Evolutionary conservation across 2,797 vertebrate genomes (phyloP), one percentile per base, ranked within the genome.

Genomic region (Eospalax fontanierii): DNA sequence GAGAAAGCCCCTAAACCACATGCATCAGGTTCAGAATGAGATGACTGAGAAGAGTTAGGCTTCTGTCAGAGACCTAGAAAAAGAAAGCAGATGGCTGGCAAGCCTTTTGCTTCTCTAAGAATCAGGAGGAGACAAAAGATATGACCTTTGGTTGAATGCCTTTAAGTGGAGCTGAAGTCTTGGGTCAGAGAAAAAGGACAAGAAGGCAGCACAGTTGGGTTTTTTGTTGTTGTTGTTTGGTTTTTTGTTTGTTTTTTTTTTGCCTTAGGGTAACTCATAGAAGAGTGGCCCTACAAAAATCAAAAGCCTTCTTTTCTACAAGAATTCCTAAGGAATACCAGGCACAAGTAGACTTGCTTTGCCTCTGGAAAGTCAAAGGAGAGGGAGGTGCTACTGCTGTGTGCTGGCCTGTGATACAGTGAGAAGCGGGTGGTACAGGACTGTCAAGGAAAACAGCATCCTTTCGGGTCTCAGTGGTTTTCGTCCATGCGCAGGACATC

Each of bases 371-470:
- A 22, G n/a, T 28, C 28, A 24, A 68, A 76, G 21, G 61, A 59
- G 63, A 28, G 19, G 40, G 30, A 38, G 68, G 26, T 18, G 0
- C 33, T 35, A 8, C 30, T 22, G 35, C 2, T 10, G 9, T 18
- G 2, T 8, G 0, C n/a, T 68, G 6, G 19, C 19, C 7, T 21
- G 54, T 43, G 85, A 88, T 10, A 46, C 33, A n/a, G 12, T 80
- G 57, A 28, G 28, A 38, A 35, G 24, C 86, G 73, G 2, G 12
- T 54, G 14, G 59, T 79, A 74, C 80, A 35, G 40, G 43, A 75
- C 70, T 70, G 61, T 94, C 43, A 86, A 24, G 91, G 78, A 33
- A 81, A 81, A 81, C 4, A 70, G 38, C 21, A 15, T 92, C 43
- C 84, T 85, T 87, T 91, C 57, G 50, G 63, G 82, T 82, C 70